Evolutionary conservation across 2,797 vertebrate genomes (phyloP).

Genomic region (Cygnus olor): DNA sequence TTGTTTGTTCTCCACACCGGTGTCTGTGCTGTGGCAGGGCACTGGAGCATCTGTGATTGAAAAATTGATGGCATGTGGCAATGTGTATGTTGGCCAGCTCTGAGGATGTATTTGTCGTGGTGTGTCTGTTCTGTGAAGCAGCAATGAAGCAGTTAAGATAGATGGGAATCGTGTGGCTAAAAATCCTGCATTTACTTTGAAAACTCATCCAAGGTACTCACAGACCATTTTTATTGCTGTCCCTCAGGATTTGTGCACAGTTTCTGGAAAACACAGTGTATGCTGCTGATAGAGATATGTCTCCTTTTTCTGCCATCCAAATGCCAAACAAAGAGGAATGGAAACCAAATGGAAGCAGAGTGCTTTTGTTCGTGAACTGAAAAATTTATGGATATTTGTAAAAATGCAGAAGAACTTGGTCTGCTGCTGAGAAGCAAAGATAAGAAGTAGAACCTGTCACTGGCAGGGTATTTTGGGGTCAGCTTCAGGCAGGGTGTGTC

Average conservation of each 20-base stretch:
- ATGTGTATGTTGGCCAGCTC: not conserved
- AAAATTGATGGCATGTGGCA: constrained; percentile 33
- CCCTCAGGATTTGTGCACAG: constrained; percentile 6
- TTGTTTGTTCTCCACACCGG: not conserved
- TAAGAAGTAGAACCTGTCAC: constrained; percentile 64
- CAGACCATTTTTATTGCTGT: not conserved
- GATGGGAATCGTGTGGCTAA: not conserved
- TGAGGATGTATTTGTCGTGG: not conserved
- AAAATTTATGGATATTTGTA: constrained; percentile 61
- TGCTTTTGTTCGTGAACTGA: constrained; percentile 62
- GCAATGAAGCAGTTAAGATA: constrained; percentile 38
- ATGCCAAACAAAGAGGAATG: constrained; percentile 47
- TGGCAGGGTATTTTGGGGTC: constrained; percentile 56
- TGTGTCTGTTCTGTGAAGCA: not conserved
- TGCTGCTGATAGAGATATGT: constrained; percentile 30
- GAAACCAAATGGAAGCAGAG: constrained; percentile 49
- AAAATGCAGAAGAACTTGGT: constrained; percentile 59
- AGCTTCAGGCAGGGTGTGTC: not conserved
- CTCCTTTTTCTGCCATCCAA: constrained; percentile 39
- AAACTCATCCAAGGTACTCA: constrained; percentile 5
- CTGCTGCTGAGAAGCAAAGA: constrained; percentile 67
- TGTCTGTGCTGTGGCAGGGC: not conserved
- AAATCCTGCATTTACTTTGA: constrained; percentile 1
- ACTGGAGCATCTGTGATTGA: not conserved
- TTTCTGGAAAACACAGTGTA: not conserved